Conservation (phyloP, 2,888 invertebrate species). For the Papilio gigon region DNA sequence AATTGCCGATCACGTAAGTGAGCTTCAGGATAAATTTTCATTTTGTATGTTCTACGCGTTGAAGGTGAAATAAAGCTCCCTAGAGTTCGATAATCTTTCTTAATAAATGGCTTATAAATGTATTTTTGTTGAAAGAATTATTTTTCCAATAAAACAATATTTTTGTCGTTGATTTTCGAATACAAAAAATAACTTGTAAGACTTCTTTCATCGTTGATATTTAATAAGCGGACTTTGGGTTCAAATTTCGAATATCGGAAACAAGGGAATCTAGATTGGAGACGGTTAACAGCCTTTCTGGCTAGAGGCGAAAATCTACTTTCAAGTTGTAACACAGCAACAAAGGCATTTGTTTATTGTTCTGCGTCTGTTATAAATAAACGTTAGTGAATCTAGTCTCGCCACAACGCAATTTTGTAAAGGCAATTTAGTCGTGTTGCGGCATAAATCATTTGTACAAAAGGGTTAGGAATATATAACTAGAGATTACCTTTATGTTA, state of each 20-base stretch:
- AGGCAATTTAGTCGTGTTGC: constrained; percentile 5
- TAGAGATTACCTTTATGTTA: background rate
- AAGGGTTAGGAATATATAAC: background rate
- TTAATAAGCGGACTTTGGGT: too few relatives aligned
- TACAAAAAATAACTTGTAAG: too few relatives aligned
- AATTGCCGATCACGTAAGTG: constrained; percentile 33
- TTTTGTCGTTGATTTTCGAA: too few relatives aligned
- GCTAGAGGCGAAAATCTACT: too few relatives aligned
- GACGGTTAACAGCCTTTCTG: too few relatives aligned
- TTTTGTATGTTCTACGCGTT: constrained; percentile 25
- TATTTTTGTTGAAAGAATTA: background rate
- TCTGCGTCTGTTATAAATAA: background rate
- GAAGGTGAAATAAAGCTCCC: constrained; percentile 29
- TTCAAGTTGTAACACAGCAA: background rate
- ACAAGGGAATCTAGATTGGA: too few relatives aligned
- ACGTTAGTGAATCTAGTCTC: background rate
- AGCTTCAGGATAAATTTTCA: constrained; percentile 31
- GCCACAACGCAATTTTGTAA: constrained; percentile 15
- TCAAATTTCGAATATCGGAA: too few relatives aligned
- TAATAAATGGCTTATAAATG: constrained; percentile 1
- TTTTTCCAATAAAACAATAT: too few relatives aligned
- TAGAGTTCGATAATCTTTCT: constrained; percentile 25
- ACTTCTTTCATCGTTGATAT: too few relatives aligned
- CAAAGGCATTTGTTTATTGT: background rate
- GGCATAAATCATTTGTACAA: background rate